Conservation (phyloP, 2,797 vertebrate genomes). For the Acridotheres tristis region DNA sequence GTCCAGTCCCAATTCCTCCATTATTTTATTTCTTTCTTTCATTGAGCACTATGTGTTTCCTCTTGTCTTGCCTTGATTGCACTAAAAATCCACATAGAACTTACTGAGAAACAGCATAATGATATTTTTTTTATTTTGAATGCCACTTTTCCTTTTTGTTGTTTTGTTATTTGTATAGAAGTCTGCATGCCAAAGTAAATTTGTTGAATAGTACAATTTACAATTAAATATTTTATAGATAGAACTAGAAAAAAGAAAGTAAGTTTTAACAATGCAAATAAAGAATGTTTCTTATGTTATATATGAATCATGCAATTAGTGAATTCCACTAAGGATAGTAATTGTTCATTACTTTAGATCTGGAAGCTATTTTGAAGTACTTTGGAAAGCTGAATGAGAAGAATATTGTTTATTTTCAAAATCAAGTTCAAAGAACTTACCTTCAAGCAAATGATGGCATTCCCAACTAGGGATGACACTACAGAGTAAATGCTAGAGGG, state of each 20-base stretch:
- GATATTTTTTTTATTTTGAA: not conserved
- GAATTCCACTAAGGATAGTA: constrained; percentile 20
- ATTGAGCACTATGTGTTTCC: not conserved
- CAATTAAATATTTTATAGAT: not conserved
- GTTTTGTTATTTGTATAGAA: not conserved
- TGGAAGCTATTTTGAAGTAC: constrained; percentile 44
- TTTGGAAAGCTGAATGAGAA: constrained; percentile 8
- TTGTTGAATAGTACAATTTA: not conserved
- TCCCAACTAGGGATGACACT: not conserved
- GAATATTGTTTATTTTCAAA: constrained; percentile 47
- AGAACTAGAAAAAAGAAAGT: not conserved
- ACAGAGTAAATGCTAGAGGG: not conserved
- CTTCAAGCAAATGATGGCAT: constrained; percentile 40
- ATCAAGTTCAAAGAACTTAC: constrained; percentile 45
- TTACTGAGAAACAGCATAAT: not conserved
- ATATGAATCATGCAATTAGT: constrained; percentile 46
- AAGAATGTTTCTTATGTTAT: not conserved
- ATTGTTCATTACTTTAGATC: constrained; percentile 48
- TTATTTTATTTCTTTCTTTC: not conserved
- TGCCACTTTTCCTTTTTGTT: not conserved
- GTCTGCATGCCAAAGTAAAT: not conserved
- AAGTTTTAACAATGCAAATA: not conserved
- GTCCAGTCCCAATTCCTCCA: not conserved
- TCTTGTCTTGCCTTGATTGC: not conserved
- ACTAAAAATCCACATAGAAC: not conserved